Conservation (phyloP, 2,888 invertebrate species). For the Tipula helvola region DNA sequence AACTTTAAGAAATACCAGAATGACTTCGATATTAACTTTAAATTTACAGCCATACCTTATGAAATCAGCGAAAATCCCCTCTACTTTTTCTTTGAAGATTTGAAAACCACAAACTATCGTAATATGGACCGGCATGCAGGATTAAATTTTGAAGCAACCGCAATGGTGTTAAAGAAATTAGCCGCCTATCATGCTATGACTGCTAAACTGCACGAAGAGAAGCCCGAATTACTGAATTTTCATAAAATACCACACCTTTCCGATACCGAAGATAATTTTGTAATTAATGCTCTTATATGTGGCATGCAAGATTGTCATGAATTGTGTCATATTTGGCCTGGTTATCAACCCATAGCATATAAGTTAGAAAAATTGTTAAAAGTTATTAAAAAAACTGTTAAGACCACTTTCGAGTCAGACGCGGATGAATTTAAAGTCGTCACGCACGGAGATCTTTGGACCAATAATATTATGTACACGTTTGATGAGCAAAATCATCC, state of each 20-base stretch:
- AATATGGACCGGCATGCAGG: neutral
- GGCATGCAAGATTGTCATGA: neutral
- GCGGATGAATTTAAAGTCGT: neutral
- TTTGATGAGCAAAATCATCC: constrained; percentile 24
- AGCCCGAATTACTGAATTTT: neutral
- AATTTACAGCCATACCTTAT: neutral
- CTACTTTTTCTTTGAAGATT: neutral
- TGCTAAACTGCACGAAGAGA: neutral
- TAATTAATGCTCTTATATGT: neutral
- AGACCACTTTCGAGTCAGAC: neutral
- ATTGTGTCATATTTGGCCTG: neutral
- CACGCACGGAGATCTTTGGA: constrained; percentile 33
- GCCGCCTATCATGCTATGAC: neutral
- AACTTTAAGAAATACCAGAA: neutral
- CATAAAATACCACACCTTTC: neutral
- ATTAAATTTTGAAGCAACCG: neutral
- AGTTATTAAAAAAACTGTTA: neutral
- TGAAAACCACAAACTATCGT: neutral
- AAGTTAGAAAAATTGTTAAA: neutral
- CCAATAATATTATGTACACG: constrained; percentile 32
- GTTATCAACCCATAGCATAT: neutral
- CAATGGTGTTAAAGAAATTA: neutral
- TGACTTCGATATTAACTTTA: neutral
- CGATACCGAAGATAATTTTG: neutral
- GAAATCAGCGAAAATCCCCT: neutral